Conservation (phyloP, 1,140 invertebrate genomes). For the Drosophila nikananu region DNA sequence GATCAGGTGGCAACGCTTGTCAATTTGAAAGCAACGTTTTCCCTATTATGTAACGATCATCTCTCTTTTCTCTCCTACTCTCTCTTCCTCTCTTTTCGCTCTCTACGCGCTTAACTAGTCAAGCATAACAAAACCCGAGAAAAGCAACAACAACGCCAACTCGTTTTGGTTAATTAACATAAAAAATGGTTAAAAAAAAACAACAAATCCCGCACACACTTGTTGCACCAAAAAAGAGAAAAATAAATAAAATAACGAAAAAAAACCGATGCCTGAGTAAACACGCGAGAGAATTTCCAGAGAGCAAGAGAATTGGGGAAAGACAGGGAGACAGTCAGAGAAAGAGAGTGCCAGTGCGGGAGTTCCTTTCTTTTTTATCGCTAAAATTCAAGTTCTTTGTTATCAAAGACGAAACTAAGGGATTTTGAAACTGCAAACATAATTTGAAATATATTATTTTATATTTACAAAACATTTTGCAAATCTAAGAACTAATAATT, state of each 20-base stretch:
- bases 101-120: slow-evolving; percentile 76
- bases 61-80: slow-evolving; percentile 15
- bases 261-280: slow-evolving; percentile 56
- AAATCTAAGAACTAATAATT: background rate
- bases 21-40: slow-evolving; percentile 66
- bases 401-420: background rate
- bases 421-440: background rate
- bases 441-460: background rate
- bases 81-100: slow-evolving; percentile 1
- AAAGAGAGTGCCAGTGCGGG: background rate
- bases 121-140: slow-evolving; percentile 58
- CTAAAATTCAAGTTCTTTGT: slow-evolving; percentile 20
- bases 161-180: slow-evolving; percentile 77
- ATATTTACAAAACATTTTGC: background rate
- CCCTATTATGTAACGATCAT: slow-evolving; percentile 66
- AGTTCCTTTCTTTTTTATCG: slow-evolving; percentile 33
- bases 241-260: slow-evolving; percentile 43
- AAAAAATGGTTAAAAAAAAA: slow-evolving; percentile 61
- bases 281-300: slow-evolving; percentile 47
- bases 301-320: slow-evolving; percentile 13
- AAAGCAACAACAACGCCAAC: slow-evolving; percentile 44
- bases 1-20: slow-evolving; percentile 66
- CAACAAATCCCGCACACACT: slow-evolving; percentile 58
- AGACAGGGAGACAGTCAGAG: background rate
- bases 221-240: slow-evolving; percentile 57